Base-by-base conservation (phyloP, 2,113 vertebrate species). In the Lasiurus borealis region DNA sequence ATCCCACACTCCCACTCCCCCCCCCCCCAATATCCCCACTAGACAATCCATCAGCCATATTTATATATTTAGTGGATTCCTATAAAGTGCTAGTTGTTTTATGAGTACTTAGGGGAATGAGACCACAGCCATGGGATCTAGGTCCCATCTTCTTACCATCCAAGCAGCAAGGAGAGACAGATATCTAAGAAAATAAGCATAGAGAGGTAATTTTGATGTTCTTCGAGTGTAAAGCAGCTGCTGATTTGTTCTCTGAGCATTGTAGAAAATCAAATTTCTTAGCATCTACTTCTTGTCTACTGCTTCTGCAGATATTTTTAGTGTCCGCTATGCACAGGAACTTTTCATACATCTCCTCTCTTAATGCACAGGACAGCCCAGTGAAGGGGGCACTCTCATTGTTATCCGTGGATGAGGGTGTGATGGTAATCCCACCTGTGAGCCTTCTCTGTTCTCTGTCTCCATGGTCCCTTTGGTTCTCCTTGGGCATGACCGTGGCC, bases 41-140 rank as follows among this genome's bases (percentile, higher is more conserved):
- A 82, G 88, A 40, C 31, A 86, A 91, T 93, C 69, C 36, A 36
- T 72, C 62, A 88, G n/a, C 18, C 21, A 25, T 48, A 57, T 59
- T 82, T 83, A n/a, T 80, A 34, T 27, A 82, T 40, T 81, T 52
- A 85, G 72, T 89, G 77, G 44, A 23, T 80, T 59, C 27, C 27
- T 88, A 46, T 72, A 81, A 36, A 14, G 23, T 59, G 84, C 40
- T 93, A 77, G 34, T 29, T 76, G 62, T 82, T 76, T 93, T 71
- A 34, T 23, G 19, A 86, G 54, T 29, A 57, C 31, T 62, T 66
- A 88, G 23, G 31, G 46, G 52, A 88, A 76, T 46, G 27, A 25
- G 50, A 90, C 27, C 52, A 73, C 34, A 71, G 52, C 16, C 31
- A 1, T 44, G 31, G 21, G 50, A 52, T 40, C 27, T 31, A 27